Evolutionary conservation across 2,888 invertebrate species (phyloP).

Genomic region (Pandemis heparana): DNA sequence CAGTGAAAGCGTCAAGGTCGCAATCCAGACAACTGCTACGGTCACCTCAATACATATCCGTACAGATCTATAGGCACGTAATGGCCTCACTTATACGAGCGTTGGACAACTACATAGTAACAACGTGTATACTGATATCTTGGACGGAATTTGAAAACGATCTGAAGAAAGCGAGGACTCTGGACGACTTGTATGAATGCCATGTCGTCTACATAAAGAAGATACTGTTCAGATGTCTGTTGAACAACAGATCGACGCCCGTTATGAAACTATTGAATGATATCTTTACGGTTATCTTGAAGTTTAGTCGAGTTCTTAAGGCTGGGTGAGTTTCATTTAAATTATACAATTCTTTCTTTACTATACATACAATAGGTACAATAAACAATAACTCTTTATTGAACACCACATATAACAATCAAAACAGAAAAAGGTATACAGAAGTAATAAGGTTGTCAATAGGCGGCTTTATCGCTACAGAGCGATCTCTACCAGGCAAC

Average conservation of each 20-base stretch:
- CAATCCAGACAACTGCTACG: constrained; percentile 79
- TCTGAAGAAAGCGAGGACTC: constrained; percentile 86
- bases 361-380: too few relatives aligned
- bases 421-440: too few relatives aligned
- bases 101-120: constrained; percentile 91
- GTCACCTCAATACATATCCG: constrained; percentile 89
- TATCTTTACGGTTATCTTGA: constrained; percentile 90
- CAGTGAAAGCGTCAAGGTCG: constrained; percentile 80
- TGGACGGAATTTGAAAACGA: constrained; percentile 91
- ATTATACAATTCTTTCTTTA: too few relatives aligned
- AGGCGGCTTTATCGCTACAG: too few relatives aligned
- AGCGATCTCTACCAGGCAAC: too few relatives aligned
- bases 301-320: constrained; percentile 88
- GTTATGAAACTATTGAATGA: constrained; percentile 89
- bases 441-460: too few relatives aligned
- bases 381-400: too few relatives aligned
- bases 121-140: constrained; percentile 90
- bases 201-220: constrained; percentile 91
- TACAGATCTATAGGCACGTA: constrained; percentile 90
- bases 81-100: constrained; percentile 92
- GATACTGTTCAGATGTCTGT: constrained; percentile 89
- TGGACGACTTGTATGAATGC: constrained; percentile 90
- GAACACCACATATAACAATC: too few relatives aligned
- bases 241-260: constrained; percentile 89
- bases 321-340: constrained; percentile 68